These are phyloP conservation scores for Nothoprocta pentlandii DNA, from an alignment of 2,113 vertebrate genomes.

Conservation along the genomic window DNA sequence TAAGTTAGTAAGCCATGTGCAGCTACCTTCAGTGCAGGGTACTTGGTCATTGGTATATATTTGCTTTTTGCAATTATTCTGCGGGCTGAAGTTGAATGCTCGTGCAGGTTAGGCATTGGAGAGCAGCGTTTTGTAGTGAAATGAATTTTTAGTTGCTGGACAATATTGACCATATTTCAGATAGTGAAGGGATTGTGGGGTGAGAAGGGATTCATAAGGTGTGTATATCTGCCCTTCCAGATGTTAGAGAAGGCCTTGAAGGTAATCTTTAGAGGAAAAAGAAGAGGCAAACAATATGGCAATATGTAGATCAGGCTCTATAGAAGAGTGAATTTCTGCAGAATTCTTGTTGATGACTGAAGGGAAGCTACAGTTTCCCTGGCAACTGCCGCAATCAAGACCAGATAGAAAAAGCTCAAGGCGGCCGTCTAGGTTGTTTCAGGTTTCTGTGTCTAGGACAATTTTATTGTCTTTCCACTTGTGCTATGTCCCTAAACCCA, in stretches of 20 bases:
- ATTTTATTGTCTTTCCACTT: background rate
- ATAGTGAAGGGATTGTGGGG: background rate
- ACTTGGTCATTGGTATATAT: background rate
- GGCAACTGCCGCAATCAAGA: conserved; percentile 47
- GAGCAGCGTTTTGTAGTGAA: background rate
- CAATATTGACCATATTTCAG: background rate
- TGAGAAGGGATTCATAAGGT: no score
- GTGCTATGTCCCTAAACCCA: background rate
- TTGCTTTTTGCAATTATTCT: background rate
- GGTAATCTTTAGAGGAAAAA: background rate
- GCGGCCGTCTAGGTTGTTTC: background rate
- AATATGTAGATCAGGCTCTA: background rate
- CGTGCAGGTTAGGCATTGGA: background rate
- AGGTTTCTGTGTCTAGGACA: background rate
- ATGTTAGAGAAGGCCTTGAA: background rate
- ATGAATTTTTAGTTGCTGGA: background rate
- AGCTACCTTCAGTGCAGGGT: background rate
- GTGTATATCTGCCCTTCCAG: background rate
- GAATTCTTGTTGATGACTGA: background rate
- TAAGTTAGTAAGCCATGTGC: background rate
- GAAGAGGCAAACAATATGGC: no score
- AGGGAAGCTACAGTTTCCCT: conserved; percentile 50
- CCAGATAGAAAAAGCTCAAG: background rate
- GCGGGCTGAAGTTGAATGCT: background rate
- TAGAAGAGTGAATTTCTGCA: background rate